These are phyloP conservation scores for Zhuqinia jingwanae DNA, from an alignment of 2,888 invertebrate genomes.

Conservation along the genomic window DNA sequence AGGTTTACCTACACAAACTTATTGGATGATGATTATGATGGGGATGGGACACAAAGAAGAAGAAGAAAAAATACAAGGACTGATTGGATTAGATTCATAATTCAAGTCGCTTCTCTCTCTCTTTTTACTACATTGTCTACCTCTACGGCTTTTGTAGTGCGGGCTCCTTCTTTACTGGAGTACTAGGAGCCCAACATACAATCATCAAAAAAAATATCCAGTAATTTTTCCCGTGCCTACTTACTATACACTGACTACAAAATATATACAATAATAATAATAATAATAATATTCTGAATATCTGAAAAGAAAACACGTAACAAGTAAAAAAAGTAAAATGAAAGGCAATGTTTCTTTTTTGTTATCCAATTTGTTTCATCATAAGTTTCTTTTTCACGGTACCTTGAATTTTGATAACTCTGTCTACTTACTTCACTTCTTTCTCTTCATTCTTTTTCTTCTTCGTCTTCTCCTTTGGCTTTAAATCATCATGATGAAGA, in stretches of 20 bases:
- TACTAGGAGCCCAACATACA: background rate
- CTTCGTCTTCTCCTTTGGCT: too few species aligned
- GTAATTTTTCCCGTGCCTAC: background rate
- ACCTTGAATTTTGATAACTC: conserved; percentile 68
- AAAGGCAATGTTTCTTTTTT: conserved; percentile 52
- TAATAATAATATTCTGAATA: conserved; percentile 47
- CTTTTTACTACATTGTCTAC: too few species aligned
- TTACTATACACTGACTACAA: too few species aligned
- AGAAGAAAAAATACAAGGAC: conserved; percentile 48
- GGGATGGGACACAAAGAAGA: conserved; percentile 47
- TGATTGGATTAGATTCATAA: conserved; percentile 68
- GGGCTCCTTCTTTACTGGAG: background rate
- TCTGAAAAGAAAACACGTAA: conserved; percentile 1
- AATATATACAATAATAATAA: too few species aligned
- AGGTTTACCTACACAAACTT: conserved; percentile 50
- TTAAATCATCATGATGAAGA: conserved; percentile 44
- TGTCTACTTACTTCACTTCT: background rate
- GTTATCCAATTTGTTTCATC: conserved; percentile 61
- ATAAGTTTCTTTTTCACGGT: conserved; percentile 60
- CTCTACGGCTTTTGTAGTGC: background rate
- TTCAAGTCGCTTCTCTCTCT: conserved; percentile 39
- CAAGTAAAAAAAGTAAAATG: conserved; percentile 35
- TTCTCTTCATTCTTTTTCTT: too few species aligned
- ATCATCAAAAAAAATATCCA: background rate
- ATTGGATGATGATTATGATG: conserved; percentile 61